phyloP scores from a whole-genome alignment of 2,797 vertebrate genomes.

The Rhadinocentrus ornatus region DNA sequence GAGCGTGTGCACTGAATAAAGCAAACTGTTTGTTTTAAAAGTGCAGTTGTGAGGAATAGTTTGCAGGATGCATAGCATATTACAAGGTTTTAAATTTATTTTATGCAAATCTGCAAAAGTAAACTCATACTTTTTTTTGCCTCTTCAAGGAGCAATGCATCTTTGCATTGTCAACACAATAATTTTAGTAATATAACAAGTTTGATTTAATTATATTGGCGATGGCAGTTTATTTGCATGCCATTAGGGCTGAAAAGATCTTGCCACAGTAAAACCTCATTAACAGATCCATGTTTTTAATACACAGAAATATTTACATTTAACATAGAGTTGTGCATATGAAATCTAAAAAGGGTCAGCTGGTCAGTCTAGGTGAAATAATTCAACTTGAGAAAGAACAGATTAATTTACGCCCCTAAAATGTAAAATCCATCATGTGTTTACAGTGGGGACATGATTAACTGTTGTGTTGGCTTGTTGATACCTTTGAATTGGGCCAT shows the following conservation, averaged over 20 bases:
- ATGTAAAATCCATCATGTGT: neutral
- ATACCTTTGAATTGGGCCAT: neutral
- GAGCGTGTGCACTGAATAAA: conserved; percentile 60
- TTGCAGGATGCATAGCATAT: conserved; percentile 42
- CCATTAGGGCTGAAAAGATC: too few species aligned
- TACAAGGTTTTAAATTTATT: conserved; percentile 5
- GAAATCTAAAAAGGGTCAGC: neutral
- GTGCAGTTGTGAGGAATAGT: conserved; percentile 32
- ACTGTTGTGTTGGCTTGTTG: neutral
- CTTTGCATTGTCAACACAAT: too few species aligned
- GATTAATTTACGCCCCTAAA: neutral
- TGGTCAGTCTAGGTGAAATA: neutral
- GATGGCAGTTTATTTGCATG: too few species aligned
- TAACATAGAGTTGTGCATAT: neutral
- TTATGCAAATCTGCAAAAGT: neutral
- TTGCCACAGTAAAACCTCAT: too few species aligned
- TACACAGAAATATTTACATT: too few species aligned
- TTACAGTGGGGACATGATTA: neutral
- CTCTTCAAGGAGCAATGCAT: too few species aligned
- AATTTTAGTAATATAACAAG: too few species aligned
- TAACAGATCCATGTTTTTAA: too few species aligned
- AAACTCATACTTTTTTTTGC: neutral
- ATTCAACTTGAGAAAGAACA: neutral
- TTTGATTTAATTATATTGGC: too few species aligned
- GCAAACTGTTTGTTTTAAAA: conserved; percentile 40